Base-by-base conservation (phyloP, 1,140 invertebrate species). In the Atta cephalotes region DNA sequence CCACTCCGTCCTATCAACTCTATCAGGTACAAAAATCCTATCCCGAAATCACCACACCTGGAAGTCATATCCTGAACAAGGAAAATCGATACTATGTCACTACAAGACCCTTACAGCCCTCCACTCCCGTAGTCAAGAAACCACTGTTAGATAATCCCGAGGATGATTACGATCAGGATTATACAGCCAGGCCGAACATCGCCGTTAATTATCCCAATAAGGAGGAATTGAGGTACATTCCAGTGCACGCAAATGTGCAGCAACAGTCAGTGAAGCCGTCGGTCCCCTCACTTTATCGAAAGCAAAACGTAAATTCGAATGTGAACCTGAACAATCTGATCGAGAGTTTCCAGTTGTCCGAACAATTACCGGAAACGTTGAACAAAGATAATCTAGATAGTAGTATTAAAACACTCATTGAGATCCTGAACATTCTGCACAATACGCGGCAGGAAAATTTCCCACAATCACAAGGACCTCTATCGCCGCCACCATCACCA, bases 301-400 rank as follows among this genome's bases (percentile, higher is more conserved):
- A 92, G 51, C 87, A 70, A 9, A 81, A 74, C 89, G 58, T 87
- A 0, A 91, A 91, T 56, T 80, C 74, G 12, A 81, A 74, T 90
- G 58, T 87, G 0, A 91, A 91, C 51, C 81, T 94, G 12, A 90
- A 93, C 45, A 92, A 94, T 49, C 94, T 95, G 74, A 79, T 94
- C 9, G 95, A 95, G 51, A 97, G 97, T 62, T 94, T 98, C 5
- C 97, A 97, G 90, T 94, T 97, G 5, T 97, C 96, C 84, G 97
- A 98, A 93, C 96, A 96, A 51, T 94, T 98, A 68, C 97, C 97
- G 1, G 96, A 97, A 87, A 97, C 96, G 14, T 95, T 98, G 3
- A 97, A 96, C 35, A 96, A 96, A 53, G 97, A 97, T 80, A 98
- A 98, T 90, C 96, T 98, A 39, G 97, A 97, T 82, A 96, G 97